A percentile compares a stretch with the other conserved stretches of the same genome.
Evolutionary conservation across 2,888 invertebrate genomes (phyloP).

Genomic region (Cartodere bifasciata): DNA sequence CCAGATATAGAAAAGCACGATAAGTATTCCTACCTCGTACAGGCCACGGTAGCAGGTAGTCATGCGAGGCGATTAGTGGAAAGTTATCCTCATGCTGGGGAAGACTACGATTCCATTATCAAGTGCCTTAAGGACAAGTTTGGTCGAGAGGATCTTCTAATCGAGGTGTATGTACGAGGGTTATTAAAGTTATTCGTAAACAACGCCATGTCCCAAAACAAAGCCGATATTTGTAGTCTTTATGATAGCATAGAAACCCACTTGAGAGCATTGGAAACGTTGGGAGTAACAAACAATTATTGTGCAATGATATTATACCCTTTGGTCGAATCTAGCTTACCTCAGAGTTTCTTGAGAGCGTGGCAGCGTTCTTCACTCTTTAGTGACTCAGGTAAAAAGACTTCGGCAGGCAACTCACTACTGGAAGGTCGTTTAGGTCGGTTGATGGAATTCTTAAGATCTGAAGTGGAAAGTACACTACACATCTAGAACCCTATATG

Average conservation of each 20-base stretch:
- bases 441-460: too few species aligned
- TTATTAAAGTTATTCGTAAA: slow-evolving; percentile 20
- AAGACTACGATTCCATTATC: slow-evolving; percentile 15
- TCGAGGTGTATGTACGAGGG: slow-evolving; percentile 23
- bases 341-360: slow-evolving; percentile 17
- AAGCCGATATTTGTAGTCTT: slow-evolving; percentile 11
- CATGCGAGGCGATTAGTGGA: slow-evolving; percentile 15
- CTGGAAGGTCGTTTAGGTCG: background rate
- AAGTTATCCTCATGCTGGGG: slow-evolving; percentile 14
- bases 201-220: slow-evolving; percentile 13
- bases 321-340: too few species aligned
- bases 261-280: slow-evolving; percentile 19
- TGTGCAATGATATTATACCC: too few species aligned
- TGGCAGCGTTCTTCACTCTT: slow-evolving; percentile 17
- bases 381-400: background rate
- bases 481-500: too few species aligned
- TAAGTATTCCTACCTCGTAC: slow-evolving; percentile 17
- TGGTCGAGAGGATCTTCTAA: slow-evolving; percentile 20
- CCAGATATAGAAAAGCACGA: slow-evolving; percentile 12
- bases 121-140: slow-evolving; percentile 19
- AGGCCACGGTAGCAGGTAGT: slow-evolving; percentile 13
- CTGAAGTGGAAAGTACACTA: too few species aligned
- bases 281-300: too few species aligned
- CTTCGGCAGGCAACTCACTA: too few species aligned
- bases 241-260: slow-evolving; percentile 22